Conservation (phyloP, 2,797 vertebrate genomes). For the Paguma larvata region DNA sequence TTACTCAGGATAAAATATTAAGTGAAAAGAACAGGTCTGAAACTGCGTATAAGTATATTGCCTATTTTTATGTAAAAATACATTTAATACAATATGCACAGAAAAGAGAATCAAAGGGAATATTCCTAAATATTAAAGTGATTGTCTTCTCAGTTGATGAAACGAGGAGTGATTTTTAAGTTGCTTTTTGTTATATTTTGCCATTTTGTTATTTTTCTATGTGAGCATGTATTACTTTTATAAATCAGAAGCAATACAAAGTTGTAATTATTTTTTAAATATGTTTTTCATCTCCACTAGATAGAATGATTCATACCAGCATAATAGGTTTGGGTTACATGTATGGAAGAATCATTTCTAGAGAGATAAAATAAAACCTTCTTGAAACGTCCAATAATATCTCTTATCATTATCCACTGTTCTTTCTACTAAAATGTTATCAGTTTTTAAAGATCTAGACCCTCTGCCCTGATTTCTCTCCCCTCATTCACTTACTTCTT, state of each 20-base stretch:
- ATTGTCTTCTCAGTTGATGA: neutral
- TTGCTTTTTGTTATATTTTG: neutral
- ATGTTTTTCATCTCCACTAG: neutral
- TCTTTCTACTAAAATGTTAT: constrained; percentile 12
- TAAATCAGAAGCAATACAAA: neutral
- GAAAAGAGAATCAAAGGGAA: constrained; percentile 13
- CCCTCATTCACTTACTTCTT: neutral
- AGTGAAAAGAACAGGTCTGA: neutral
- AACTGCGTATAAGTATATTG: neutral
- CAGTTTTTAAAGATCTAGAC: neutral
- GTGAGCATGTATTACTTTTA: neutral
- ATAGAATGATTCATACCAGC: neutral
- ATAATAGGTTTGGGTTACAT: neutral
- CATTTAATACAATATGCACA: neutral
- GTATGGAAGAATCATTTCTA: neutral
- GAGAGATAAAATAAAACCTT: neutral
- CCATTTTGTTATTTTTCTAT: neutral
- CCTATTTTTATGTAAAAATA: neutral
- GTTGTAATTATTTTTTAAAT: neutral
- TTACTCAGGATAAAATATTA: neutral
- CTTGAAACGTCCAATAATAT: neutral
- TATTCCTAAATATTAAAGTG: neutral
- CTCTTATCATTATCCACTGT: neutral
- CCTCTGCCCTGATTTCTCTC: neutral
- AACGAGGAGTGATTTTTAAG: neutral